Evolutionary conservation across 1,140 invertebrate species (phyloP), one percentile per base, ranked within the genome.

Genomic region (Stegodyphus dumicola): DNA sequence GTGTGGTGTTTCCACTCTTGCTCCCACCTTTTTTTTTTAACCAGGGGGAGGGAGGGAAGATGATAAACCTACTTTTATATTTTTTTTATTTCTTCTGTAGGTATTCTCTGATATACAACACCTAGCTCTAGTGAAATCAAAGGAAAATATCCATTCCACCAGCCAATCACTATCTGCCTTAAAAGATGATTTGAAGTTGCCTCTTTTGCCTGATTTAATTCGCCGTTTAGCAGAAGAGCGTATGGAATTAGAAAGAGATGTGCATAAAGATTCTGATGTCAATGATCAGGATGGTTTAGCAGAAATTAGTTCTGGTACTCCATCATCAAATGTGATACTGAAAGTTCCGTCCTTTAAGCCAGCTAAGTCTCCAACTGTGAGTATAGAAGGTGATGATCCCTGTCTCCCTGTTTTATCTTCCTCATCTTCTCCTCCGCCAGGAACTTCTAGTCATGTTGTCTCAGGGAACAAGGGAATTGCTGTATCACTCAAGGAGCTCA

Each of bases 301-400:
- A 67, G 73, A 67, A 48, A 15, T 65, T 10, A 11, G n/a, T 15
- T 70, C 73, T 56, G 73, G 65, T 77, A 67, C 33, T 67, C 11
- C 73, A n/a, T 74, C 49, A 81, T 90, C 92, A 88, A 92, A 92
- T 90, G 94, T 95, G 90, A 96, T 97, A 91, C 93, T 96, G 88
- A 96, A 95, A 92, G 96, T 97, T 94, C 96, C 96, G 93, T 96
- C 95, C 93, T 97, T 95, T 92, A 95, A 95, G 89, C 94, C 95
- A 18, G 76, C 64, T 17, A 85, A 84, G 52, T 84, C 80, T 84
- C 52, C 81, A 56, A 53, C 71, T 56, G 76, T 65, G 54, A 81
- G 18, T 51, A 74, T 18, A 73, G 84, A 86, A 49, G 51, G 64
- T 51, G 75, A 78, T 33, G 70, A 78, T 73, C 54, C 84, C 56